Conservation (phyloP, 2,113 vertebrate genomes). For the Pituophis catenifer region DNA sequence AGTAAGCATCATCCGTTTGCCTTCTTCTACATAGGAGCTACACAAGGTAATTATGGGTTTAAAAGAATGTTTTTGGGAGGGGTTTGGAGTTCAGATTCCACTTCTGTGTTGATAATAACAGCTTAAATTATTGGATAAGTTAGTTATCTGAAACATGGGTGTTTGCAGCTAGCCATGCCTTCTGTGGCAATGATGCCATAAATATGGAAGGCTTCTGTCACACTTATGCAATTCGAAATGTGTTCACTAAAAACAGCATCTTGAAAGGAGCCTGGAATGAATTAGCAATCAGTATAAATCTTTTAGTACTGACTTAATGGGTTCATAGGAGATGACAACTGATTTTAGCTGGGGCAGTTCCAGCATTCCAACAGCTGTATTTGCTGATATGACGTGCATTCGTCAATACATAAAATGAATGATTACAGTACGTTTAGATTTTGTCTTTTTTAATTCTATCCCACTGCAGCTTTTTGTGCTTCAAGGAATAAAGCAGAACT, state of each 20-base stretch:
- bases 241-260: background rate
- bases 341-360: background rate
- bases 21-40: background rate
- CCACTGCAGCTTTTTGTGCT: background rate
- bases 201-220: background rate
- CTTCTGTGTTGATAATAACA: background rate
- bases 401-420: background rate
- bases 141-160: background rate
- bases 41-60: background rate
- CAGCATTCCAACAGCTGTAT: background rate
- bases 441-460: background rate
- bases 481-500: background rate
- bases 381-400: background rate
- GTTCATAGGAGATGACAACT: background rate
- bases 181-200: background rate
- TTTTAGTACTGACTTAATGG: background rate
- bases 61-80: background rate
- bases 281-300: background rate
- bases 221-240: background rate
- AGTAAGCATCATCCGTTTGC: background rate
- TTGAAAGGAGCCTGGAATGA: background rate
- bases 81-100: background rate
- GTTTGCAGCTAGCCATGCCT: background rate
- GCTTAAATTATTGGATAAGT: background rate
- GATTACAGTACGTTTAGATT: background rate